Base-by-base conservation (phyloP, 2,888 invertebrate species). In the Muschampia plurimacula region DNA sequence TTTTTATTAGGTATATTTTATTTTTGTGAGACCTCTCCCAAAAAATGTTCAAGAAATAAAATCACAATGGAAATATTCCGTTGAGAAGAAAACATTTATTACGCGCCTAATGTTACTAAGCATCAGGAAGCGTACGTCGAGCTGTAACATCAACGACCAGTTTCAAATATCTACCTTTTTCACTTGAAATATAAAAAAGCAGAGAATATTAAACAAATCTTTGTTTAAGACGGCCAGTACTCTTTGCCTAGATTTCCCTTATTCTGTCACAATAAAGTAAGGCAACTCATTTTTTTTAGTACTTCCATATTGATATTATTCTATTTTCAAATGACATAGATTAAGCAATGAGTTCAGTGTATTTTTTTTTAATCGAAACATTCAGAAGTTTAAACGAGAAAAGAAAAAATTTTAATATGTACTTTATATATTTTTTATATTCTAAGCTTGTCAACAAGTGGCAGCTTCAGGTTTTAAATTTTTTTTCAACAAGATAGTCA, bases 71-170 rank as follows among this genome's bases (percentile, higher is more conserved):
- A 87, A 87, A 84, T 83, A 83, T 85, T 87, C 85, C 84, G 83
- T 87, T 82, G 82, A 89, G 88, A 93, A 93, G 89, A 90, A 90
- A 90, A 94, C 94, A 94, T 93, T 89, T 90, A 94, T 94, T 94
- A 94, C 93, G 90, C 91, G 94, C 93, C 94, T 93, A 94, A 87
- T 86, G 88, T 86, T 93, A 94, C 92, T 90, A 93, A 94, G 93
- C 93, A 83, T 89, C 89, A 87, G 90, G 87, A 93, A 94, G 93
- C 93, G 81, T 82, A 92, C 92, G 91, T 92, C 89, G 87, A 92
- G 90, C 90, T 87, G 87, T 89, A 89, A 93, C 92, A 93, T 88
- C 88, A 85, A 92, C 82, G 89, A 86, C 90, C 90, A 90, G 90
- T 91, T 90, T 89, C 92, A 91, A 90, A 89, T 70, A 67, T 70